Conservation (phyloP, 2,797 vertebrate species). For the Chrosomus eos region DNA sequence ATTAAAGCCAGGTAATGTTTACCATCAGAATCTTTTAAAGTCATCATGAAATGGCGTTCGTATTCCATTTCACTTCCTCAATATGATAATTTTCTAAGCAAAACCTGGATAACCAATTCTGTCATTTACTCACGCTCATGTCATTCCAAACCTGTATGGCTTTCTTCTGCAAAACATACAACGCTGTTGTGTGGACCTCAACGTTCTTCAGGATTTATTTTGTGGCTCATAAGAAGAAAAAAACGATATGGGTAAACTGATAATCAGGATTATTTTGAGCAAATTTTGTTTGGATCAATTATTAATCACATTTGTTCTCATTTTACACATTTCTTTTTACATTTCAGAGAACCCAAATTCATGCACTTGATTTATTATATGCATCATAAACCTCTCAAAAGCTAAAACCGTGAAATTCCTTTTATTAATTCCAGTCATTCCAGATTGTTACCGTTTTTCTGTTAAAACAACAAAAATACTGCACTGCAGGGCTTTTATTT, state of each 20-base stretch:
- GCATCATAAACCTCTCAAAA: not conserved
- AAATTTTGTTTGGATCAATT: too few relatives aligned
- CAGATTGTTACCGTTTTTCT: not conserved
- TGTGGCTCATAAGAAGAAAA: not conserved
- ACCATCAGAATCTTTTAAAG: not conserved
- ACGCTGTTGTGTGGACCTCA: not conserved
- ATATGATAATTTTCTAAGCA: not conserved
- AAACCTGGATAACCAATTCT: not conserved
- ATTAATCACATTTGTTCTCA: not conserved
- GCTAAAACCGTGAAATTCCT: not conserved
- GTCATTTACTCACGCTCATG: not conserved
- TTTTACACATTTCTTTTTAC: not conserved
- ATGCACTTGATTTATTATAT: not conserved
- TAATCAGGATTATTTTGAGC: not conserved
- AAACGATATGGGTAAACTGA: not conserved
- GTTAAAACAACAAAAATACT: too few relatives aligned
- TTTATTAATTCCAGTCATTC: not conserved
- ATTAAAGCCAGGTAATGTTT: constrained; percentile 89
- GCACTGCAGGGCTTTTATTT: not conserved
- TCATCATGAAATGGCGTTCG: not conserved
- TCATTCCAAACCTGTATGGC: not conserved
- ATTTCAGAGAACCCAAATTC: not conserved
- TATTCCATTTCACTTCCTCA: not conserved
- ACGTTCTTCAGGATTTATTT: not conserved
- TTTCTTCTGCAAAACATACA: not conserved